Percentiles rank a stretch among this genome's conserved stretches.
These are phyloP conservation scores for human (Homo sapiens) DNA, from an alignment of 2,113 vertebrate species.

Conservation along the genomic window DNA sequence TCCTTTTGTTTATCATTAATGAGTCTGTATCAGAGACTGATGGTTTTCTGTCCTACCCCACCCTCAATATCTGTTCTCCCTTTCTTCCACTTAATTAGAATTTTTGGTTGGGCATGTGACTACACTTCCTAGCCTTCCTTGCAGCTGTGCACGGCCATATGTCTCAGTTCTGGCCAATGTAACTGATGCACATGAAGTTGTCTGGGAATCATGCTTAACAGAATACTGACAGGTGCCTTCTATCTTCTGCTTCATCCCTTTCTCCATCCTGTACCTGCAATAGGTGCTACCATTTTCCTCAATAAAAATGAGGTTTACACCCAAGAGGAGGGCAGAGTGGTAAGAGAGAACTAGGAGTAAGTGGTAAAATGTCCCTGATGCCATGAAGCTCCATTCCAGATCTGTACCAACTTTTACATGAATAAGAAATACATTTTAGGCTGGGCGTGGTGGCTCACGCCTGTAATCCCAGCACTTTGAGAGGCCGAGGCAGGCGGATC, in stretches of 20 bases:
- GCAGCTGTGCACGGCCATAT: not conserved
- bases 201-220: not conserved
- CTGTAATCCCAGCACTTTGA: too few relatives aligned
- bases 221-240: not conserved
- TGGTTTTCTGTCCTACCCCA: not conserved
- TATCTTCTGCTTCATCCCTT: not conserved
- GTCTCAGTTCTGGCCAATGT: not conserved
- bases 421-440: conserved; percentile 19
- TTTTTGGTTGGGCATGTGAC: not conserved
- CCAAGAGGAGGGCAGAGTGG: not conserved
- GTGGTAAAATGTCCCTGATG: not conserved
- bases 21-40: not conserved
- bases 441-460: too few relatives aligned
- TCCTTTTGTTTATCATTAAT: not conserved
- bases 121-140: not conserved
- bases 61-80: not conserved
- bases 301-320: conserved; percentile 25
- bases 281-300: not conserved
- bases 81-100: conserved; percentile 6
- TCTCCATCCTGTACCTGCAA: not conserved
- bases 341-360: not conserved
- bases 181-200: not conserved
- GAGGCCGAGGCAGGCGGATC: too few relatives aligned
- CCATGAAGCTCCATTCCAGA: not conserved
- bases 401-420: not conserved